Percentiles rank a stretch among this genome's conserved stretches.
Evolutionary conservation across 2,797 vertebrate genomes (phyloP).

Genomic region (Poecilia gillii): DNA sequence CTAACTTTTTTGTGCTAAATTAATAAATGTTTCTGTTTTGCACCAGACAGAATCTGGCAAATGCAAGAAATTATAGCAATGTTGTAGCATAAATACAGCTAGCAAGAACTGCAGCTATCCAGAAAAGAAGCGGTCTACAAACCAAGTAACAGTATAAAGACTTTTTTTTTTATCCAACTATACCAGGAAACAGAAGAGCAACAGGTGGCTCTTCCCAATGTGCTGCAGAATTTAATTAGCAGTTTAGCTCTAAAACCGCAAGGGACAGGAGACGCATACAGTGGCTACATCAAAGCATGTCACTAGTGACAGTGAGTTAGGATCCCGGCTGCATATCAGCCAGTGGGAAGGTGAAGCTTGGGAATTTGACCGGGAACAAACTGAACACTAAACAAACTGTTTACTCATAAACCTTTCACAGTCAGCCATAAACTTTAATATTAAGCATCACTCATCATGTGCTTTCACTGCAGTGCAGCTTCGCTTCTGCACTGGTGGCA

Average conservation of each 20-base stretch:
- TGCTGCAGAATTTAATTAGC: conserved; percentile 72
- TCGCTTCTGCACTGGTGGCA: not conserved
- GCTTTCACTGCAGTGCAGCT: not conserved
- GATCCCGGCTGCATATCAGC: conserved; percentile 54
- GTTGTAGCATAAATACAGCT: not conserved
- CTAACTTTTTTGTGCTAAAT: not conserved
- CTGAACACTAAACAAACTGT: conserved; percentile 29
- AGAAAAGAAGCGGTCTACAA: not conserved
- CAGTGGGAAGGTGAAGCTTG: conserved; percentile 36
- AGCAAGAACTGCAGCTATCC: not conserved
- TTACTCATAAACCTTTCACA: conserved; percentile 19
- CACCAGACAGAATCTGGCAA: not conserved
- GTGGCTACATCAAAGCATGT: conserved; percentile 63
- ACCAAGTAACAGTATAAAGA: not conserved
- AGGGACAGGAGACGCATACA: conserved; percentile 59
- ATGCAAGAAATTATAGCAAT: not conserved
- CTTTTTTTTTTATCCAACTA: conserved; percentile 10
- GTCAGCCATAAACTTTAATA: not conserved
- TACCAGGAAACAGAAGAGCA: conserved; percentile 25
- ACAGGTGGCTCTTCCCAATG: conserved; percentile 50
- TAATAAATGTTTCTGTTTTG: not conserved
- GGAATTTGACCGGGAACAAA: conserved; percentile 42
- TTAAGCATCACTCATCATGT: conserved; percentile 5
- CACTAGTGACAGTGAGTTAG: conserved; percentile 49
- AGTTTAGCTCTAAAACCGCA: conserved; percentile 56